Percentiles rank a stretch among this genome's conserved stretches.
These are phyloP conservation scores for Agrochola circellaris DNA, from an alignment of 2,888 invertebrate genomes.

Conservation along the genomic window DNA sequence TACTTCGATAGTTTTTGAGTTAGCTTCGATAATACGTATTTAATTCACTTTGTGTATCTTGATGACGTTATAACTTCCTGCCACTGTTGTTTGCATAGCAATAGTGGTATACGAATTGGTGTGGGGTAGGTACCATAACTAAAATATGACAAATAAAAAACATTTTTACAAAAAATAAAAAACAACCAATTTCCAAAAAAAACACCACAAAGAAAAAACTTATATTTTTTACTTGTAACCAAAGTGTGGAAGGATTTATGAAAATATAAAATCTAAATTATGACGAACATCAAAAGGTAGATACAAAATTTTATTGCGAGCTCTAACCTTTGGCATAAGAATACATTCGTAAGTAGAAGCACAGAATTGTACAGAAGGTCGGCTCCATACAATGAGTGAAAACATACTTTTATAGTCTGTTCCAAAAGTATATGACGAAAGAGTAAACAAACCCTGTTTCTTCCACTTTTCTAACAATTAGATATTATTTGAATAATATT, in stretches of 20 bases:
- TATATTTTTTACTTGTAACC: neutral
- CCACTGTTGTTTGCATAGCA: too few species aligned
- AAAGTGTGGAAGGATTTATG: slow-evolving; percentile 8
- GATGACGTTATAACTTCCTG: too few species aligned
- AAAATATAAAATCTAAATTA: slow-evolving; percentile 17
- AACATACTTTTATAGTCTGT: neutral
- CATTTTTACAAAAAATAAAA: too few species aligned
- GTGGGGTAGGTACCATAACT: too few species aligned
- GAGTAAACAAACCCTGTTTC: neutral
- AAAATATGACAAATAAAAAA: too few species aligned
- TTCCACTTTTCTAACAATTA: neutral
- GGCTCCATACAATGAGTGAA: neutral
- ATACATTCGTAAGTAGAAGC: slow-evolving; percentile 33
- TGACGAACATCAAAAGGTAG: slow-evolving; percentile 11
- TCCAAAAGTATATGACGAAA: neutral
- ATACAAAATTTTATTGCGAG: slow-evolving; percentile 13
- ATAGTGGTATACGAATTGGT: too few species aligned
- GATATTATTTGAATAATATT: neutral
- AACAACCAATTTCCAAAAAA: too few species aligned
- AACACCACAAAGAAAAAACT: too few species aligned
- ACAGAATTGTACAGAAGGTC: slow-evolving; percentile 1
- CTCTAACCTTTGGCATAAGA: slow-evolving; percentile 33
- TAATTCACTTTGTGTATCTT: too few species aligned
- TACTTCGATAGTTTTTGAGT: too few species aligned
- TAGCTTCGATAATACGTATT: too few species aligned